A percentile compares a stretch with the other conserved stretches of the same genome.
Conservation (phyloP, 2,113 vertebrate genomes). For the Merops nubicus region DNA sequence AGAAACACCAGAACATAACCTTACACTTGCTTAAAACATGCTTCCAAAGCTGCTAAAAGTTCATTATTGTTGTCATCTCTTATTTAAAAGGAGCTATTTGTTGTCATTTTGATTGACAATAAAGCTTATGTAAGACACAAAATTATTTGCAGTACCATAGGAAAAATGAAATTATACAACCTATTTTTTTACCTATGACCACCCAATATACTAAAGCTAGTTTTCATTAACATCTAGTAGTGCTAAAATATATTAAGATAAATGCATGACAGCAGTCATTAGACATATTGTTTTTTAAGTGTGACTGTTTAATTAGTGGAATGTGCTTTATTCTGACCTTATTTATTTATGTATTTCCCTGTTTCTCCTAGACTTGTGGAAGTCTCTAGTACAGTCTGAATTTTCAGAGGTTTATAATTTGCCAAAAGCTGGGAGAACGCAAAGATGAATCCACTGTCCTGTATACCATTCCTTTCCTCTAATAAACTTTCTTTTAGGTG, state of each 20-base stretch:
- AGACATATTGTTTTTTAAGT: not conserved
- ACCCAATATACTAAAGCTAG: not conserved
- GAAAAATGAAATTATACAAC: not conserved
- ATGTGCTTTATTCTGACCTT: not conserved
- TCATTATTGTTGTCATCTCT: slow-evolving; percentile 36
- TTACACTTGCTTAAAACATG: slow-evolving; percentile 50
- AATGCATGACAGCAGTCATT: not conserved
- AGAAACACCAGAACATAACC: slow-evolving; percentile 60
- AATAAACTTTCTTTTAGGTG: not conserved
- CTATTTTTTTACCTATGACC: not conserved
- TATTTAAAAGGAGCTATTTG: not conserved
- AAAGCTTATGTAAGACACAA: not conserved
- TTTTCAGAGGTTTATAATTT: not conserved
- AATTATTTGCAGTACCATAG: not conserved
- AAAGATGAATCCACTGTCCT: not conserved
- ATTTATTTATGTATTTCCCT: not conserved
- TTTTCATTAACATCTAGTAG: not conserved
- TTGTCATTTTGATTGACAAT: slow-evolving; percentile 1
- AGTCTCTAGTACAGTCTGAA: not conserved
- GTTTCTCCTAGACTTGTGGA: not conserved
- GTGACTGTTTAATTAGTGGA: not conserved
- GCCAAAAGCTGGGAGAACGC: not conserved
- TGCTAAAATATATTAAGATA: not conserved
- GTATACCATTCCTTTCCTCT: not conserved
- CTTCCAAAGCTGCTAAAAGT: slow-evolving; percentile 63